Base-by-base conservation (phyloP, 2,797 vertebrate species). In the Helicolenus hilgendorfi region DNA sequence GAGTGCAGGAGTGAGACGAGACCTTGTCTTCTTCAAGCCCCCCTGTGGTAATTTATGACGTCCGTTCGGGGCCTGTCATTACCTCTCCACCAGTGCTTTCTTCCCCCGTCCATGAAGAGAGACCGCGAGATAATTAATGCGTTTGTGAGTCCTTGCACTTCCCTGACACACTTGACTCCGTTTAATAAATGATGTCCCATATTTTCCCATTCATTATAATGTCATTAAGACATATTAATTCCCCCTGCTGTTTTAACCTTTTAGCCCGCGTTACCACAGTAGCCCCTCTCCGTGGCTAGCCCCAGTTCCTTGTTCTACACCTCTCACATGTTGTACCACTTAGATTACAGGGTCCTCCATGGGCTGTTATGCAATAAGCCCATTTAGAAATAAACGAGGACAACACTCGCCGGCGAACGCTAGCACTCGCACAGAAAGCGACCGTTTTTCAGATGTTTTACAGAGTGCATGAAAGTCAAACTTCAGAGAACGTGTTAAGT, bases 191-290 rank as follows among this genome's bases (percentile, higher is more conserved):
- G 94, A 97, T 97, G 92, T 94, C 94, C 96, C 92, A 92, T 96
- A 96, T 96, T 96, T 97, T 95, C 95, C 91, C 96, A 96, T 97
- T 97, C 95, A 97, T 97, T 98, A 97, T 96, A 96, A 96, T 97
- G 96, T 97, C 96, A 97, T 97, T 97, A 97, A 97, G 96, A 96
- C 93, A 90, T 96, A 97, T 97, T 97, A 96, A 98, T 96, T 97
- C 96, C 95, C 96, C 95, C 94, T 79, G 93, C 96, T 94, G 95
- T 91, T 96, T 97, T 96, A 96, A 97, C 96, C 96, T 97, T 97
- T 97, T 87, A 93, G 92, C 93, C 96, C 18, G 1, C 29, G 85
- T 92, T 95, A 86, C 92, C 73, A 76, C 87, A 88, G 93, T 89
- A 92, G 90, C 92, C 90, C 87, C 72, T 93, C 84, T 82, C 83